phyloP scores from a whole-genome alignment of 2,113 vertebrate species.

The Talpa occidentalis region DNA sequence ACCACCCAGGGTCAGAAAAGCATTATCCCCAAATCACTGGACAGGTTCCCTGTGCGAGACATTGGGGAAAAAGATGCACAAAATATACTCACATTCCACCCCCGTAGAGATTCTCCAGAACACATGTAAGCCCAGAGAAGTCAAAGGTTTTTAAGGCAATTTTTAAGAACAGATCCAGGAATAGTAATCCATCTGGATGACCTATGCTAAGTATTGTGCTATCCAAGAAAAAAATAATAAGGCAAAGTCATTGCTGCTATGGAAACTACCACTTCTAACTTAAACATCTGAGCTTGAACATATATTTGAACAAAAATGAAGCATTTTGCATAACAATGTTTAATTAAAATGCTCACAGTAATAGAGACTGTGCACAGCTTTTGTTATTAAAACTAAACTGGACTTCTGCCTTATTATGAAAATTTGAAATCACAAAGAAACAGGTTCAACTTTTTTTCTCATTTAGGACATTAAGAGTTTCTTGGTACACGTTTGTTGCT shows the following conservation, averaged over 20 bases:
- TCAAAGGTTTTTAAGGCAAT: background rate
- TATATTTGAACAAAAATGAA: slow-evolving; percentile 52
- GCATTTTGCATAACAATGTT: background rate
- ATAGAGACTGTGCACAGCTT: background rate
- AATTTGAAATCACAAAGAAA: slow-evolving; percentile 20
- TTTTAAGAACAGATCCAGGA: slow-evolving; percentile 13
- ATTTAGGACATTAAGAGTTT: background rate
- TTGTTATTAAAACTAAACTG: slow-evolving; percentile 38
- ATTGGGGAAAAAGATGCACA: background rate
- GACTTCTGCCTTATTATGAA: slow-evolving; percentile 9
- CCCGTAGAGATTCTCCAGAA: background rate
- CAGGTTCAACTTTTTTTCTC: background rate
- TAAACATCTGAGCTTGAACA: slow-evolving; percentile 42
- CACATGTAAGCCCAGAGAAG: background rate
- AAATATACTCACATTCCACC: background rate
- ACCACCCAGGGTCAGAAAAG: background rate
- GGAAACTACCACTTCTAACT: slow-evolving; percentile 56
- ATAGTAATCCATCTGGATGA: slow-evolving; percentile 27
- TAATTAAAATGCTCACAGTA: slow-evolving; percentile 49
- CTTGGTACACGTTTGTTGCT: background rate
- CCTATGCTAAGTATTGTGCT: slow-evolving; percentile 43
- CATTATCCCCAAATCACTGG: background rate
- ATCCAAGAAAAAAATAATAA: slow-evolving; percentile 44
- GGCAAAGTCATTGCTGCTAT: slow-evolving; percentile 53
- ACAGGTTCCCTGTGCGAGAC: background rate